phyloP scores from a whole-genome alignment of 2,113 vertebrate genomes.

The Chaetodon auriga region DNA sequence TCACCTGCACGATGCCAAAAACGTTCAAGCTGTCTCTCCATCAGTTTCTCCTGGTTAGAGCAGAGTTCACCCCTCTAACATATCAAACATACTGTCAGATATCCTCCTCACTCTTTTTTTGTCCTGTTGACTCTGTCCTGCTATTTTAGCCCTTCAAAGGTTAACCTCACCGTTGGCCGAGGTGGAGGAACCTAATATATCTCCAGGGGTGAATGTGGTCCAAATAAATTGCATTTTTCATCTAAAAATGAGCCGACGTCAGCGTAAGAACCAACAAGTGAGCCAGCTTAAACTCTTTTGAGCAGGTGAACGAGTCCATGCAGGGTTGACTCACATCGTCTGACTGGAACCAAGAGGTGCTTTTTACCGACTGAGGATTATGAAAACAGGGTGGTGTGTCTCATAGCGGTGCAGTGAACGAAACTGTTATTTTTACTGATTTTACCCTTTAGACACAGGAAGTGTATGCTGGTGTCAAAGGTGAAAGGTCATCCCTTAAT shows the following conservation, averaged over 20 bases:
- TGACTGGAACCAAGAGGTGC: not conserved
- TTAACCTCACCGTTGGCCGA: conserved; percentile 49
- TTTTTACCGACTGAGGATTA: not conserved
- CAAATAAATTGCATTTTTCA: conserved; percentile 54
- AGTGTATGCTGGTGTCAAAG: conserved; percentile 44
- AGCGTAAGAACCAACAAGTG: conserved; percentile 23
- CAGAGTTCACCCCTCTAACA: conserved; percentile 13
- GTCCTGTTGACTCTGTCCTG: conserved; percentile 40
- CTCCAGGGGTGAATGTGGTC: conserved; percentile 42
- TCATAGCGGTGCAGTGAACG: not conserved
- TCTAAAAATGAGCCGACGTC: conserved; percentile 33
- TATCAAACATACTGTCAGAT: conserved; percentile 8
- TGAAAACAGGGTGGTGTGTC: not conserved
- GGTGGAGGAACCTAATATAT: conserved; percentile 52
- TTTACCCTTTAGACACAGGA: conserved; percentile 31
- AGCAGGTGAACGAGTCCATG: conserved; percentile 55
- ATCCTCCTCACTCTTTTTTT: not conserved
- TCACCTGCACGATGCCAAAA: not conserved
- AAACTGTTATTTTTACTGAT: not conserved
- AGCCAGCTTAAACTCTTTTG: conserved; percentile 17
- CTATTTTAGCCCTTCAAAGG: conserved; percentile 56
- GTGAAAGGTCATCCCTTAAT: conserved; percentile 33
- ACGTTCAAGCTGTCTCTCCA: not conserved
- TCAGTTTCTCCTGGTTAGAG: not conserved
- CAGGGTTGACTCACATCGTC: not conserved